Conservation (phyloP, 2,113 vertebrate species). For the Dipodomys ordii region DNA sequence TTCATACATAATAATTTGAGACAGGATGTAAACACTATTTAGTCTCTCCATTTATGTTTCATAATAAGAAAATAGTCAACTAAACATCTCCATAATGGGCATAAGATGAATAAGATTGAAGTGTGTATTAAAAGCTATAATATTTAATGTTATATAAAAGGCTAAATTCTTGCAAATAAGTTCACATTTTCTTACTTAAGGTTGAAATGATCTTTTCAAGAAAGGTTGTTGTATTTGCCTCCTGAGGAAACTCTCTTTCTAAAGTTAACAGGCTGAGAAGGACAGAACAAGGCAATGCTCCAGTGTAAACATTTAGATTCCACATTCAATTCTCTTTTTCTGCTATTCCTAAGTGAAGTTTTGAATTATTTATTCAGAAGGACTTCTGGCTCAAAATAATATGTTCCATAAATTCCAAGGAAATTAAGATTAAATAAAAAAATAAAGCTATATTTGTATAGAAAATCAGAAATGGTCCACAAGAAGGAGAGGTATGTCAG, state of each 20-base stretch:
- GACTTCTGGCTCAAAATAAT: not conserved
- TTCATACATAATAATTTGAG: not conserved
- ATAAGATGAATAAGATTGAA: not conserved
- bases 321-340: not conserved
- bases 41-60: not conserved
- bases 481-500: not conserved
- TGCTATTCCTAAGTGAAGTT: not conserved
- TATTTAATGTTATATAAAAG: not conserved
- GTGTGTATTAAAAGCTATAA: not conserved
- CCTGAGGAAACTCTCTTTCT: not conserved
- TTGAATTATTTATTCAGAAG: not conserved
- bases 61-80: not conserved
- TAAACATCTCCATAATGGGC: not conserved
- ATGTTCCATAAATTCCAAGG: not conserved
- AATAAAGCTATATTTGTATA: not conserved
- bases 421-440: not conserved
- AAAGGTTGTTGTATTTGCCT: not conserved
- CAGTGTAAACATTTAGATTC: not conserved
- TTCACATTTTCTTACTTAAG: not conserved
- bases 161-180: not conserved
- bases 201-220: not conserved
- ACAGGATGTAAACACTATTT: not conserved
- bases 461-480: not conserved
- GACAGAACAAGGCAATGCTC: not conserved
- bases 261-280: not conserved